Evolutionary conservation across 1,140 invertebrate genomes (phyloP).

Genomic region (Drosophila murphyi): DNA sequence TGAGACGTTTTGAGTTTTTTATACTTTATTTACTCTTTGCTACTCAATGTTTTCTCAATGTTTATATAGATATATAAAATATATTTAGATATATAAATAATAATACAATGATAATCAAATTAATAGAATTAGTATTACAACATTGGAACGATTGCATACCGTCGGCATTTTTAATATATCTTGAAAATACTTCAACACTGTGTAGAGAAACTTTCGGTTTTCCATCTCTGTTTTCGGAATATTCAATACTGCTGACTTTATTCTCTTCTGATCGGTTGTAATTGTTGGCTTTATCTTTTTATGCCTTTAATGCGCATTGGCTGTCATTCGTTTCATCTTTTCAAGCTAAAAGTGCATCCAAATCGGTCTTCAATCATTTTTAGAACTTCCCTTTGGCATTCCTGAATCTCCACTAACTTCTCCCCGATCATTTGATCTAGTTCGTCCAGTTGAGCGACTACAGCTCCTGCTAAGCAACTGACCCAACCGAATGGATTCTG

Average conservation of each 20-base stretch:
- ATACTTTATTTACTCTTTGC: too few relatives aligned
- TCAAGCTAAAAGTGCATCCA: background rate
- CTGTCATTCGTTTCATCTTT: background rate
- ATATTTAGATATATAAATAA: too few relatives aligned
- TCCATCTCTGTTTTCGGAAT: background rate
- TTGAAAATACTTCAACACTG: too few relatives aligned
- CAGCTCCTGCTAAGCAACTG: conserved; percentile 26
- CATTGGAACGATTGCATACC: too few relatives aligned
- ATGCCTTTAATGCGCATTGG: background rate
- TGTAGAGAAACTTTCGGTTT: background rate
- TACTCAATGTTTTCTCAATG: too few relatives aligned
- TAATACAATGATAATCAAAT: too few relatives aligned
- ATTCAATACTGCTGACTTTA: background rate
- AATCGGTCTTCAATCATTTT: background rate
- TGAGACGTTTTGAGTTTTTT: too few relatives aligned
- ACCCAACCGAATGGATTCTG: conserved; percentile 3
- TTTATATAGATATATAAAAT: too few relatives aligned
- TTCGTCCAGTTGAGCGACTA: conserved; percentile 17
- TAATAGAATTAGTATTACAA: background rate
- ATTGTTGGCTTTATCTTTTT: background rate
- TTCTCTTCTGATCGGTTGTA: background rate
- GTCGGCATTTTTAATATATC: too few relatives aligned
- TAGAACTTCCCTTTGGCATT: background rate
- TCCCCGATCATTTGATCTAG: conserved; percentile 42
- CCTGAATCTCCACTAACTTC: conserved; percentile 10